Evolutionary conservation across 2,113 vertebrate genomes (phyloP), one percentile per base, ranked within the genome.

Genomic region (Murina feae): DNA sequence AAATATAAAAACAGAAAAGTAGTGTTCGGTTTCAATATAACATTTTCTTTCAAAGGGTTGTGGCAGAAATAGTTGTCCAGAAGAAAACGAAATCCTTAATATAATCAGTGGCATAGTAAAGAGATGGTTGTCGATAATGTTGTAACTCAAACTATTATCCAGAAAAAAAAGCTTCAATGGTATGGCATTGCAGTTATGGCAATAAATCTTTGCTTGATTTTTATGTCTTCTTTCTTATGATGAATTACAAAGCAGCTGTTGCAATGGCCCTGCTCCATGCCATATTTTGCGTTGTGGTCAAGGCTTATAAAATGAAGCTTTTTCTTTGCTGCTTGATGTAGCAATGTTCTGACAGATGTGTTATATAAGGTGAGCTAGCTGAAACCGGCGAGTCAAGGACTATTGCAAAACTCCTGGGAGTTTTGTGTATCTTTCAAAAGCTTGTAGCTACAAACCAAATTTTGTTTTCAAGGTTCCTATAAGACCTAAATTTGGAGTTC

Each of bases 181-280:
- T 95, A 9, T 47, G 17, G 76, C 76, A 42, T 76, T 39, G n/a
- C 49, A 20, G 12, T 53, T 42, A 55, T 17, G 86, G 37, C 25
- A 89, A 25, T 71, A 37, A 79, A 71, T 66, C 7, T 95, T 93
- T 68, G 51, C 74, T 96, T 93, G 75, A 58, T 94, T 47, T 47
- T 91, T 71, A 10, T 6, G 35, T 42, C 84, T 94, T 9, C 44
- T 95, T 95, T 13, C 39, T 92, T 39, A 18, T 30, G 14, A 60
- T 91, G 42, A 86, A 78, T 96, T 81, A 25, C 37, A 89, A 80
- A 79, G 35, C 0, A 74, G 7, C 7, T 28, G 13, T 65, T 49
- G 30, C 63, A 65, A 23, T 66, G 35, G 32, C 9, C 6, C 12
- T 80, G 37, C 7, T 76, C 25, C 53, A 71, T 53, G 12, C 60